Conservation (phyloP, 2,888 invertebrate genomes). For the Pharmacophagus antenor region DNA sequence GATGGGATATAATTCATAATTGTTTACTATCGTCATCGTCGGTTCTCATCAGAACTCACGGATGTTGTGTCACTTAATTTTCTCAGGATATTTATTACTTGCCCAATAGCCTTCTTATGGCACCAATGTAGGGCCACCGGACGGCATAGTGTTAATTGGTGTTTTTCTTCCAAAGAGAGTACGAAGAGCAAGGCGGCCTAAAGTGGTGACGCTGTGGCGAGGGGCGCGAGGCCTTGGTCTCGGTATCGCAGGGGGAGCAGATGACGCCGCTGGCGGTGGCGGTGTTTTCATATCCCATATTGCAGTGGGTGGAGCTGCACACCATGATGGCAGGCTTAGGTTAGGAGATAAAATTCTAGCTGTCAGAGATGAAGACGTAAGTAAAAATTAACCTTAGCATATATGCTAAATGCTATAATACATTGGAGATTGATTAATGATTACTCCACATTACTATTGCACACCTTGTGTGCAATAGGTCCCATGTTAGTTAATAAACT, state of each 20-base stretch:
- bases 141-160: neutral
- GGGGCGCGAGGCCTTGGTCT: slow-evolving; percentile 71
- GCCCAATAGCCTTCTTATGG: too few species aligned
- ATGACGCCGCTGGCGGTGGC: slow-evolving; percentile 73
- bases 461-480: too few species aligned
- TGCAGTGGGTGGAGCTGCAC: slow-evolving; percentile 73
- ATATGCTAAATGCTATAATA: neutral
- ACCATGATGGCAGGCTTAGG: slow-evolving; percentile 71
- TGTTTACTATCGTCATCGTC: too few species aligned
- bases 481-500: too few species aligned
- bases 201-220: slow-evolving; percentile 71
- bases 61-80: too few species aligned
- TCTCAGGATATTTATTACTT: too few species aligned
- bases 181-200: slow-evolving; percentile 67
- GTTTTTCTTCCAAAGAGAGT: slow-evolving; percentile 50
- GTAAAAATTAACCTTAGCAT: slow-evolving; percentile 38
- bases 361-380: slow-evolving; percentile 73
- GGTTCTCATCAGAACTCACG: too few species aligned
- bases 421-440: too few species aligned
- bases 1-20: too few species aligned
- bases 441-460: too few species aligned
- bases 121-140: too few species aligned
- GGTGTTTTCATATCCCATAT: slow-evolving; percentile 77
- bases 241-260: slow-evolving; percentile 75
- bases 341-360: slow-evolving; percentile 77